Percentiles rank a stretch among this genome's conserved stretches.
phyloP scores from a whole-genome alignment of 2,113 vertebrate species.

The Istiophorus platypterus region DNA sequence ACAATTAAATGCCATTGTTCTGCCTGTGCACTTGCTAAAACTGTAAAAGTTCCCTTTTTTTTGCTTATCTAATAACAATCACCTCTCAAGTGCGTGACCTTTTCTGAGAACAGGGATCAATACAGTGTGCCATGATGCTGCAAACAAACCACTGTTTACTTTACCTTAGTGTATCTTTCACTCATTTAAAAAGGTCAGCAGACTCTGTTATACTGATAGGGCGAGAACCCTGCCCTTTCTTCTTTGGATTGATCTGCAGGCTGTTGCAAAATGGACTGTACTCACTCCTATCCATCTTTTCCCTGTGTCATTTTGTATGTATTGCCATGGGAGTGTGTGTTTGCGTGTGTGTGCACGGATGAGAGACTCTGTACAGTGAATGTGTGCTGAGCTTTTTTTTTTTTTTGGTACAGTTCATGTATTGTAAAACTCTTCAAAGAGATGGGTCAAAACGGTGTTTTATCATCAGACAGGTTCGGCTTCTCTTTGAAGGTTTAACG shows the following conservation, averaged over 20 bases:
- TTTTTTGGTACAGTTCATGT: conserved; percentile 50
- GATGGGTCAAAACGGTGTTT: conserved; percentile 71
- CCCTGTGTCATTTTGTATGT: conserved; percentile 31
- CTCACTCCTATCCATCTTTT: conserved; percentile 37
- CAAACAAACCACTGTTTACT: conserved; percentile 79
- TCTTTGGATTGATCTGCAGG: conserved; percentile 67
- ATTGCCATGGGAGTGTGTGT: neutral
- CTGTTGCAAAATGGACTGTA: conserved; percentile 55
- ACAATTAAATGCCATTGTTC: conserved; percentile 52
- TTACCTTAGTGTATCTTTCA: conserved; percentile 76
- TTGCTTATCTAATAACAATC: conserved; percentile 77
- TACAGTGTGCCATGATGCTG: conserved; percentile 67
- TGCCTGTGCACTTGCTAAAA: conserved; percentile 8
- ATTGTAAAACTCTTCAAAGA: conserved; percentile 71
- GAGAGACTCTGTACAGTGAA: conserved; percentile 13
- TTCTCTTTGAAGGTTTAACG: conserved; percentile 75
- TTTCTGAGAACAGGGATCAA: conserved; percentile 73
- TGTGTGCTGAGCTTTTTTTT: conserved; percentile 29
- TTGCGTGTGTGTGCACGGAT: neutral
- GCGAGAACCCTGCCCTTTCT: conserved; percentile 69
- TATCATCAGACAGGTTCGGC: conserved; percentile 65
- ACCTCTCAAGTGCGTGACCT: conserved; percentile 75
- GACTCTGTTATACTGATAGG: conserved; percentile 72
- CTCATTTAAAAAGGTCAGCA: conserved; percentile 81
- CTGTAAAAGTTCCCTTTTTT: conserved; percentile 61